A percentile compares a stretch with the other conserved stretches of the same genome.
Conservation (phyloP, 1,140 invertebrate species). For the Pteromalus puparum region DNA sequence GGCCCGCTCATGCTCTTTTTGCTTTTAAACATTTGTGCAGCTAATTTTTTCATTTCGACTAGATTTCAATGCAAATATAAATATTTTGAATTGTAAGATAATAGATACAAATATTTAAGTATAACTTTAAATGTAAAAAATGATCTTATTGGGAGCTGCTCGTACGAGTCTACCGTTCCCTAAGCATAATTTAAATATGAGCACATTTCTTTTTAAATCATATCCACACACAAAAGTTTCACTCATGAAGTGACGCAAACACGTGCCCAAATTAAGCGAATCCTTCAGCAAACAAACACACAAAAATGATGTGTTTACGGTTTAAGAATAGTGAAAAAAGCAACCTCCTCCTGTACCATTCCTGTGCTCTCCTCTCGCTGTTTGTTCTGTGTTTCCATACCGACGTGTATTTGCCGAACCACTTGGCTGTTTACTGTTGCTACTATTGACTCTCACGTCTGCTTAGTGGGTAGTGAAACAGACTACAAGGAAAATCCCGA, state of each 20-base stretch:
- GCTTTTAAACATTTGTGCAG: no score
- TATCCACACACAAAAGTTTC: no score
- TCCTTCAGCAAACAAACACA: background rate
- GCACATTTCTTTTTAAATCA: no score
- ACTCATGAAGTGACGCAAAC: background rate
- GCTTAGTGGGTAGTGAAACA: slow-evolving; percentile 49
- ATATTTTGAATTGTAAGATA: no score
- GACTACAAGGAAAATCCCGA: slow-evolving; percentile 17
- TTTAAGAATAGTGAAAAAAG: background rate
- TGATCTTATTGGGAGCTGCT: no score
- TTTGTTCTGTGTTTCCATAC: slow-evolving; percentile 58
- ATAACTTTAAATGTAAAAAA: no score
- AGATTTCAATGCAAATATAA: no score
- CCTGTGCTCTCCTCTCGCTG: slow-evolving; percentile 7
- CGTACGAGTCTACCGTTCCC: no score
- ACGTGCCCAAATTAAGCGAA: background rate
- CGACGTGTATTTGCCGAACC: slow-evolving; percentile 59
- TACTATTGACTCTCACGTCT: slow-evolving; percentile 47
- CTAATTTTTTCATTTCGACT: no score
- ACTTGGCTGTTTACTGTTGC: slow-evolving; percentile 46
- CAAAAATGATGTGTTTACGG: background rate
- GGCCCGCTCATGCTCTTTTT: no score
- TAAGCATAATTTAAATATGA: no score
- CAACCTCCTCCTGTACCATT: background rate
- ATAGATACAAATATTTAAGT: no score